phyloP scores from a whole-genome alignment of 1,140 invertebrate species.

The Archivesica marissinica region DNA sequence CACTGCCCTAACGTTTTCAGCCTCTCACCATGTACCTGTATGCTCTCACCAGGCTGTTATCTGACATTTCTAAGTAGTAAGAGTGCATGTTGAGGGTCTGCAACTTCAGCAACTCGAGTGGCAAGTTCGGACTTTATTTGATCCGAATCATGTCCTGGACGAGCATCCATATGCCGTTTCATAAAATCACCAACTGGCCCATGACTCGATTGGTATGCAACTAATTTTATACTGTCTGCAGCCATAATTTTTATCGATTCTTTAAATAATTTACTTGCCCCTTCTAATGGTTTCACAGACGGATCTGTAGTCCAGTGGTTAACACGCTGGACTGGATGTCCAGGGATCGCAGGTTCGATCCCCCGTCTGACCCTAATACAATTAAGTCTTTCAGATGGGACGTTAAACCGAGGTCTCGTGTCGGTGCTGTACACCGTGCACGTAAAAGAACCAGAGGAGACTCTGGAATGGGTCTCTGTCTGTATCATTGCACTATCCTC shows the following conservation, averaged over 20 bases:
- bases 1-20: constrained; percentile 10
- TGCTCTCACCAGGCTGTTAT: constrained; percentile 24
- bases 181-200: constrained; percentile 53
- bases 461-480: too few species aligned
- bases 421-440: too few species aligned
- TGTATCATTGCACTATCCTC: too few species aligned
- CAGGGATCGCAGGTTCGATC: too few species aligned
- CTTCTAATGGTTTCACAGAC: constrained; percentile 24
- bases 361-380: too few species aligned
- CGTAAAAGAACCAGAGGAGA: too few species aligned
- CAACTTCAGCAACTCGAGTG: constrained; percentile 38
- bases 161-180: background rate
- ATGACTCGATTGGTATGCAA: constrained; percentile 39
- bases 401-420: too few species aligned
- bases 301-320: too few species aligned
- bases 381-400: too few species aligned
- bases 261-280: constrained; percentile 18
- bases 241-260: constrained; percentile 32
- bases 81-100: constrained; percentile 55
- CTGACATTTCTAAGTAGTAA: constrained; percentile 18
- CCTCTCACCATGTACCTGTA: constrained; percentile 53
- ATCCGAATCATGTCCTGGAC: constrained; percentile 14
- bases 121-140: constrained; percentile 23
- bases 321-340: too few species aligned
- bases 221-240: constrained; percentile 25